A percentile compares a stretch with the other conserved stretches of the same genome.
Evolutionary conservation across 37 sponge, comb jelly and placozoan genomes (phyloP).

Genomic region (Eunapius fragilis): DNA sequence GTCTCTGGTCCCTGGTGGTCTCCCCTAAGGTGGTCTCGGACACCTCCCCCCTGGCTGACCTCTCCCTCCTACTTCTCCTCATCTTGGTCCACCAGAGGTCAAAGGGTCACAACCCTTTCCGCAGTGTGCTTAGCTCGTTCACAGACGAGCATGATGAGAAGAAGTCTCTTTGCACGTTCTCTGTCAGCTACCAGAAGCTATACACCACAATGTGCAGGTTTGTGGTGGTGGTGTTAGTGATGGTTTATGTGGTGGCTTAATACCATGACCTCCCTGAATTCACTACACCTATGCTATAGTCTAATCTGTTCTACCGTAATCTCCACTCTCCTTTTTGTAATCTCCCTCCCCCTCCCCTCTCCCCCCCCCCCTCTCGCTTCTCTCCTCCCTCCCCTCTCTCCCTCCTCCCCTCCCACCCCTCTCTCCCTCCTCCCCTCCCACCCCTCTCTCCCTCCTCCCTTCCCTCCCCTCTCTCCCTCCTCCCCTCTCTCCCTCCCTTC

Average conservation of each 20-base stretch:
- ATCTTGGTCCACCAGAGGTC: constrained; percentile 59
- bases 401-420: not conserved
- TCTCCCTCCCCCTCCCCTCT: not conserved
- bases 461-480: not conserved
- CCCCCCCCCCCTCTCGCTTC: not conserved
- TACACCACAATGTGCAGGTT: constrained; percentile 80
- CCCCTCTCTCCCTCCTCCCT: not conserved
- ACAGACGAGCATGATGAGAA: constrained; percentile 37
- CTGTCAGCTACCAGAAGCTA: constrained; percentile 65
- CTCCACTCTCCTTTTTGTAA: not conserved
- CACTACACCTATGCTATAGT: too few relatives aligned
- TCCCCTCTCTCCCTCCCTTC: not conserved
- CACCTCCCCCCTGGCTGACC: constrained; percentile 72
- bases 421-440: not conserved
- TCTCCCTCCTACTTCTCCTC: constrained; percentile 71
- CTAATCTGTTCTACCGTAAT: not conserved
- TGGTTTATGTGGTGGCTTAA: too few relatives aligned
- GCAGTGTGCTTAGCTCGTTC: constrained; percentile 59
- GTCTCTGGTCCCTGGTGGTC: constrained; percentile 73
- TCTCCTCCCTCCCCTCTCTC: not conserved
- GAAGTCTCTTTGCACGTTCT: constrained; percentile 4
- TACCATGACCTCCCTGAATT: too few relatives aligned
- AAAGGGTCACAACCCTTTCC: constrained; percentile 64
- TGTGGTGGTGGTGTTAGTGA: not conserved
- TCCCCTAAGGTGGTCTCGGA: not conserved